A percentile compares a stretch with the other conserved stretches of the same genome.
These are phyloP conservation scores for Calliopum simillimum DNA, from an alignment of 2,888 invertebrate species.

Conservation along the genomic window DNA sequence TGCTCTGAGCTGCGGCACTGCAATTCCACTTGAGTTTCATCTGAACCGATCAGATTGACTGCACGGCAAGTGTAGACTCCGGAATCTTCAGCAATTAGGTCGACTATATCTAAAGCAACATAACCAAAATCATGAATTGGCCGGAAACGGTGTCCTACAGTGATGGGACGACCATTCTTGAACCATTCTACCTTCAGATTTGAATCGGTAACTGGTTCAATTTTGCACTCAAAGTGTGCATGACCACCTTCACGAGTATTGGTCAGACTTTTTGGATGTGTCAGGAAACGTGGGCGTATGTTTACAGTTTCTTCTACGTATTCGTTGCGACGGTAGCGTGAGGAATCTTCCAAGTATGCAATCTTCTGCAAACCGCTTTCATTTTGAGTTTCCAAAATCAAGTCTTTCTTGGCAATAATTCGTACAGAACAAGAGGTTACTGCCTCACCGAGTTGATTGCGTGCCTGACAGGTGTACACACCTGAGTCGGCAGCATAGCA, in stretches of 20 bases:
- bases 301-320: constrained; percentile 86
- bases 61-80: constrained; percentile 95
- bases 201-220: constrained; percentile 96
- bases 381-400: constrained; percentile 89
- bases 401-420: constrained; percentile 89
- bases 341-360: constrained; percentile 89
- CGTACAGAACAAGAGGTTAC: constrained; percentile 91
- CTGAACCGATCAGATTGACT: constrained; percentile 88
- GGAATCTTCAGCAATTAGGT: constrained; percentile 95
- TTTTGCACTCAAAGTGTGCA: constrained; percentile 97
- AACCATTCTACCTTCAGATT: constrained; percentile 98
- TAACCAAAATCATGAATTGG: constrained; percentile 99
- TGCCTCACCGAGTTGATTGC: constrained; percentile 94
- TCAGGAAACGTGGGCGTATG: constrained; percentile 85
- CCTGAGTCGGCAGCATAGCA: constrained; percentile 98
- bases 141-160: constrained; percentile 93
- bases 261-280: constrained; percentile 87
- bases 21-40: constrained; percentile 82
- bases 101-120: constrained; percentile 96
- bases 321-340: constrained; percentile 85
- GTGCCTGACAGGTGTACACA: constrained; percentile 94
- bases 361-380: constrained; percentile 93
- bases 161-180: constrained; percentile 93
- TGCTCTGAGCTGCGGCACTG: constrained; percentile 82
- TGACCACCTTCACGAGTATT: constrained; percentile 90